phyloP scores from a whole-genome alignment of 2,113 vertebrate genomes.

The Oncorhynchus clarkii region DNA sequence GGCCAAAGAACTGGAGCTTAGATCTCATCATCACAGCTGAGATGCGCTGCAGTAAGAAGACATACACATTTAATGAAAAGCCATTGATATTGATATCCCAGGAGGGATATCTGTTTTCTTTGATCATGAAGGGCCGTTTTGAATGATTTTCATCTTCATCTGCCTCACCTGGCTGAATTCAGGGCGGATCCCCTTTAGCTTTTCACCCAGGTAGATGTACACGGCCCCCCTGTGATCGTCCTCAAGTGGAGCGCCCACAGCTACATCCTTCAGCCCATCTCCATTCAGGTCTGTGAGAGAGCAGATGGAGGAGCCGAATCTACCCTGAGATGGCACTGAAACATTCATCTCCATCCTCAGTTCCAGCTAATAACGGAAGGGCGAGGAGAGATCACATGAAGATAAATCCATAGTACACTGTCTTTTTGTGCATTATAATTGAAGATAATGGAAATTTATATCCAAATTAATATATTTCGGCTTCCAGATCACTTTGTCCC shows the following conservation, averaged over 20 bases:
- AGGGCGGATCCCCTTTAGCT: constrained; percentile 39
- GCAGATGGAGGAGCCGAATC: constrained; percentile 79
- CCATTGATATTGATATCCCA: no score
- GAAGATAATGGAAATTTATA: background rate
- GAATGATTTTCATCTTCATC: background rate
- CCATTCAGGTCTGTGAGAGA: constrained; percentile 76
- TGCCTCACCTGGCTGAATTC: constrained; percentile 69
- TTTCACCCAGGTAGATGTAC: constrained; percentile 79
- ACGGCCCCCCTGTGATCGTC: constrained; percentile 73
- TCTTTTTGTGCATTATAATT: no score
- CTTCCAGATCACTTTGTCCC: background rate
- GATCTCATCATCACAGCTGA: constrained; percentile 36
- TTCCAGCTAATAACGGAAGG: constrained; percentile 40
- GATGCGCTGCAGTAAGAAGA: constrained; percentile 69
- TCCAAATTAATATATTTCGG: background rate
- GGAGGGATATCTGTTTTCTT: no score
- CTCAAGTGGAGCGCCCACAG: constrained; percentile 82
- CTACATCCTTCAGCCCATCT: constrained; percentile 76
- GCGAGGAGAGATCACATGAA: background rate
- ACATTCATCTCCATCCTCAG: constrained; percentile 50
- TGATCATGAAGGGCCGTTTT: no score
- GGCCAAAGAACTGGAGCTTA: constrained; percentile 32
- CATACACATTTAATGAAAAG: background rate
- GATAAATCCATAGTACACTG: background rate
- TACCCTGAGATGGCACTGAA: constrained; percentile 57